Base-by-base conservation (phyloP, 1,140 invertebrate genomes). In the Cotesia vestalis region DNA sequence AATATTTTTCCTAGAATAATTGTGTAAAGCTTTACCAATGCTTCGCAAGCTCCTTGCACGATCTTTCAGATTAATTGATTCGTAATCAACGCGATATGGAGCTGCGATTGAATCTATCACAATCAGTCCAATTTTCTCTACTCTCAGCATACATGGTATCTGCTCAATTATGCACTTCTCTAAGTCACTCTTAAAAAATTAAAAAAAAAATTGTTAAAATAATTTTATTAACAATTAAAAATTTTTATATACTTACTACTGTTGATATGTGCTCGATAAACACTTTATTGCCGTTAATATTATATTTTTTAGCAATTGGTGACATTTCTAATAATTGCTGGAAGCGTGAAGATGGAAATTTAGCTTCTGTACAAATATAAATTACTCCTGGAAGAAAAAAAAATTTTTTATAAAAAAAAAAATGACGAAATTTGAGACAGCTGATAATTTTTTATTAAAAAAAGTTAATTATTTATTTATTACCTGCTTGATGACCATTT, bases 21-120 rank as follows among this genome's bases (percentile, higher is more conserved):
- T 83, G 69, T 91, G 89, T 46, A 94, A 80, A 35, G 85, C 80
- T 20, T 83, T 80, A 11, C 88, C 90, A 75, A 94, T 79, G 51
- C 83, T 83, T 71, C 89, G 85, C 69, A 94, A 85, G 73, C 91
- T 88, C 68, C 87, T 88, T 0, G 90, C 88, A 76, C 92, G 82
- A 62, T 83, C 78, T 73, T 76, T 80, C 64, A 79, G 84, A 61
- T 88, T 76, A 2, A 79, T 76, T 5, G 78, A 79, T 66, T 89
- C 88, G 72, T 90, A 91, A 73, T 92, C 91, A 36, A 87, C 86
- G 38, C 93, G 88, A 80, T 92, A 94, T 36, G 92, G 82, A 3
- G 91, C 92, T 17, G 93, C 92, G 71, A 95, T 90, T 3, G 93
- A 94, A 80, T 95, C 93, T 17, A 95, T 88, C 3, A 95, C 80